Evolutionary conservation across 2,888 invertebrate genomes (phyloP), one percentile per base, ranked within the genome.

Genomic region (Zygogramma bicolorata): DNA sequence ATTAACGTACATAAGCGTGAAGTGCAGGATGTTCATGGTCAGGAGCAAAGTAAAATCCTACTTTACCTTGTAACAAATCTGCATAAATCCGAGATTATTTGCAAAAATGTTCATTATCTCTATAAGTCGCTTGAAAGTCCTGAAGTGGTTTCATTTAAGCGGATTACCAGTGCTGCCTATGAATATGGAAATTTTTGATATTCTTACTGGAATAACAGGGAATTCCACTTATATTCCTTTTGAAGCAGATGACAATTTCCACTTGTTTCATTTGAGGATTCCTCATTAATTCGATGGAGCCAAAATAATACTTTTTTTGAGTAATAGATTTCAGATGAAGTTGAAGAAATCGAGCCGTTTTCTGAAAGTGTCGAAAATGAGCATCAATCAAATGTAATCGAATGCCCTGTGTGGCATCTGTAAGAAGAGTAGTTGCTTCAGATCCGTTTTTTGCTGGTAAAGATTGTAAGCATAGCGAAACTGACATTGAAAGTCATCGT

Each of bases 131-230:
- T 76, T 77, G 74, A 75, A 77, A 75, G 75, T 73, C 74, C 76
- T 77, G 75, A 79, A 78, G 79, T 78, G 79, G 77, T 77, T 76
- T 75, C 77, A 75, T 75, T 75, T 71, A 75, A 78, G 76, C 71
- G 74, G 78, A 79, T 80, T 79, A 77, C 74, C 75, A 71, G 59
- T 68, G 67, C 71, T 66, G 72, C 72, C 73, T 76, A 77, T 79
- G 77, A 80, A 80, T 80, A 80, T 80, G 78, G 76, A 79, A 76
- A 77, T 80, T 77, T 74, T 77, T 77, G 49, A 63, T 67, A 70
- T 73, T 68, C 46, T 63, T 61, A 40, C 62, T 34, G 40, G 42
- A 62, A 62, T 62, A 42, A 62, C 40, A 62, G 25, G 34, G 62
- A 40, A 42, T n/a, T 31, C 27, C 34, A 34, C 62, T 62, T 42